Evolutionary conservation across 2,113 vertebrate genomes (phyloP).

Genomic region (Australoheros scitulus): DNA sequence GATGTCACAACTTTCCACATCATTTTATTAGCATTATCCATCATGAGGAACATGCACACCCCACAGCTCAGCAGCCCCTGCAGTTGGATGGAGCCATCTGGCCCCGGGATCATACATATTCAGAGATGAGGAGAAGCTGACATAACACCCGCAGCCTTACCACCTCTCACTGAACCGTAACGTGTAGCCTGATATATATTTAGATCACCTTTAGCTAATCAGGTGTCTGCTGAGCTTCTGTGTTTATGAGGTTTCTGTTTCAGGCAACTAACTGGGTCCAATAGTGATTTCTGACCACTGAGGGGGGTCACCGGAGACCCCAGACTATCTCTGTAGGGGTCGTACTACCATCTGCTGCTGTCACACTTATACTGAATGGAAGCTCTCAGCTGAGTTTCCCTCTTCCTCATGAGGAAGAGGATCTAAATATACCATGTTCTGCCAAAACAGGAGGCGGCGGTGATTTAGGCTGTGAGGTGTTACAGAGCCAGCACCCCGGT

Average conservation of each 20-base stretch:
- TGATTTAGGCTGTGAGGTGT: constrained; percentile 19
- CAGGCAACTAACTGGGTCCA: constrained; percentile 12
- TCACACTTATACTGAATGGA: constrained; percentile 15
- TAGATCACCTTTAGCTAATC: constrained; percentile 11
- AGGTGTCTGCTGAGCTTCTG: background rate
- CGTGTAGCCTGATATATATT: background rate
- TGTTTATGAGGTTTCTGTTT: background rate
- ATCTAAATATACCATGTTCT: constrained; percentile 40
- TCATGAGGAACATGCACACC: constrained; percentile 14
- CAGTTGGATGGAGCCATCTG: constrained; percentile 40
- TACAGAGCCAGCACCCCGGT: constrained; percentile 26
- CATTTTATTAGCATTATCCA: constrained; percentile 22
- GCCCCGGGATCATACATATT: constrained; percentile 28
- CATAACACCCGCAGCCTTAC: constrained; percentile 8
- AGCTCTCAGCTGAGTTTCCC: constrained; percentile 23
- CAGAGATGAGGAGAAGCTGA: constrained; percentile 21
- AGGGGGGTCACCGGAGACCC: background rate
- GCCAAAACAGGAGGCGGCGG: constrained; percentile 34
- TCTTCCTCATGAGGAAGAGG: constrained; percentile 16
- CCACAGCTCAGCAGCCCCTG: background rate
- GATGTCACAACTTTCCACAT: constrained; percentile 3
- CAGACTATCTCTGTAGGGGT: constrained; percentile 1
- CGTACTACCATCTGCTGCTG: constrained; percentile 40
- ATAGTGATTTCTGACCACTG: constrained; percentile 24
- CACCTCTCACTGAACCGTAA: constrained; percentile 12